Evolutionary conservation across 2,113 vertebrate species (phyloP).

Genomic region (Cyrtonyx montezumae): DNA sequence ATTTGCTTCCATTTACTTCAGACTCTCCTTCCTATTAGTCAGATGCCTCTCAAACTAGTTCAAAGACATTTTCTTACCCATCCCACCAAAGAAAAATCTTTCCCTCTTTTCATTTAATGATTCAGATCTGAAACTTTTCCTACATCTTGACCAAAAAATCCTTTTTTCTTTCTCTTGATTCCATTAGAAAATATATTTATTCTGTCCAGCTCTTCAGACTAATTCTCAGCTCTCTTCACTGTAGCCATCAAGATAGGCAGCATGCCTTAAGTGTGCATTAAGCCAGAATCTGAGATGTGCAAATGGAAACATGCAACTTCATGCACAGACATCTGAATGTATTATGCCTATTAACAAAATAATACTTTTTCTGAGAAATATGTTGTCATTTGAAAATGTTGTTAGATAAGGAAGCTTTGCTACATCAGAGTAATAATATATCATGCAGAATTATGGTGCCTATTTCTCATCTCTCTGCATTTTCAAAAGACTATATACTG

Average conservation of each 20-base stretch:
- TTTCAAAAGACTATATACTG: background rate
- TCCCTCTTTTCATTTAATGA: background rate
- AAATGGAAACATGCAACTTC: constrained; percentile 25
- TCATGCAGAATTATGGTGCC: background rate
- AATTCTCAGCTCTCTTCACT: background rate
- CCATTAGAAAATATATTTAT: background rate
- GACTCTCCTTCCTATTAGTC: background rate
- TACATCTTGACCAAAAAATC: background rate
- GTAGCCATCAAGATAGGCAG: background rate
- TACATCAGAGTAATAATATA: background rate
- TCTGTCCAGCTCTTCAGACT: background rate
- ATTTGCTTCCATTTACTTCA: background rate
- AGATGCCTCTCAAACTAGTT: background rate
- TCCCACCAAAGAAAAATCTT: background rate
- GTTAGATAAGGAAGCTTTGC: background rate
- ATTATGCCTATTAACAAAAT: background rate
- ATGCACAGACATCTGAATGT: background rate
- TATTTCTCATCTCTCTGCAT: background rate
- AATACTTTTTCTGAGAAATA: background rate
- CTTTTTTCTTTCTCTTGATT: background rate
- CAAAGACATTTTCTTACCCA: background rate
- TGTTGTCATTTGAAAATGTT: background rate
- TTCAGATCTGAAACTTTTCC: background rate
- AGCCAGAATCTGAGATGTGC: background rate
- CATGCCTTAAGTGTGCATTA: background rate